These are phyloP conservation scores for Leptocoma aspasia DNA, from an alignment of 2,113 vertebrate genomes.

Conservation along the genomic window DNA sequence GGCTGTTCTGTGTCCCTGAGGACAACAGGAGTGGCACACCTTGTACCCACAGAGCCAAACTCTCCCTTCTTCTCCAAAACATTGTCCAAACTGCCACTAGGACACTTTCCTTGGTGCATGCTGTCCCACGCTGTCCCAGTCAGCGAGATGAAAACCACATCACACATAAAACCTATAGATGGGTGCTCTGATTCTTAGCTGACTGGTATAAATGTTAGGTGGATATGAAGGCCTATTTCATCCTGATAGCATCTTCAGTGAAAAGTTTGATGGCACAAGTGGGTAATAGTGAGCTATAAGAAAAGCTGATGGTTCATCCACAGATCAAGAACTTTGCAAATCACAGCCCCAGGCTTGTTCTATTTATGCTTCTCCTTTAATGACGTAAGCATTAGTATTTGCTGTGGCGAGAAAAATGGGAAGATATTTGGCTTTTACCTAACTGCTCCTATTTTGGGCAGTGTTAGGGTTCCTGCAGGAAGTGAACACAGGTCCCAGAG, in stretches of 20 bases:
- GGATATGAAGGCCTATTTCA: background rate
- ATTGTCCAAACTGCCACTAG: background rate
- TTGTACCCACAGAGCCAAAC: background rate
- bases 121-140: background rate
- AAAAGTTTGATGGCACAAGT: background rate
- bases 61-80: background rate
- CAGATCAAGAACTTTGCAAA: background rate
- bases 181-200: background rate
- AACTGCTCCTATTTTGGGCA: conserved; percentile 30
- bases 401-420: background rate
- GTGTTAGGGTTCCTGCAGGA: conserved; percentile 30
- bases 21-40: background rate
- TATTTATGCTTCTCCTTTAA: conserved; percentile 11
- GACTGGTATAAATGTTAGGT: background rate
- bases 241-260: background rate
- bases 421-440: conserved; percentile 44
- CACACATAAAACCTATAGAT: accelerated
- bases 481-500: conserved; percentile 34
- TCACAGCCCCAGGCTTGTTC: conserved; percentile 17
- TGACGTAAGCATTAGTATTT: conserved; percentile 13
- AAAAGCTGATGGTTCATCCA: background rate
- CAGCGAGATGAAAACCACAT: background rate
- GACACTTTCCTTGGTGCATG: background rate
- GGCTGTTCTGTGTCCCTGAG: background rate
- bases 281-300: background rate